Base-by-base conservation (phyloP, 2,888 invertebrate genomes). In the Aphidoletes aphidimyza region DNA sequence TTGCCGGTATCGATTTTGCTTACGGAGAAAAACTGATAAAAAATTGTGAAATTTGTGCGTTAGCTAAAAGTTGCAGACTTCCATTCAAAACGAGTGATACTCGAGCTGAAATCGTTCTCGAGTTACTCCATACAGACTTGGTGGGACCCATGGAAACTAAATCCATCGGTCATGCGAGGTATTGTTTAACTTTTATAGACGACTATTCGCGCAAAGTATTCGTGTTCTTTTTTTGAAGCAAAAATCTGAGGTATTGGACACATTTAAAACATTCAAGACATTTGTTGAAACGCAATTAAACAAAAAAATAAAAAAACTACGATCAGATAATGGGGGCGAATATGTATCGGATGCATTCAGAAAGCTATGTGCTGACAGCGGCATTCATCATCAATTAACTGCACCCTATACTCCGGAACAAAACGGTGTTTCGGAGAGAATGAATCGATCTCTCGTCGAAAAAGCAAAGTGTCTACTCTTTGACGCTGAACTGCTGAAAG, bases 131-230 rank as follows among this genome's bases (percentile, higher is more conserved):
- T 85, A 85, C 88, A 5, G 89, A 89, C 85, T 83, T 89, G 8
- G 88, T 89, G 86, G 89, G 89, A 59, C 88, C 88, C 26, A 88
- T 89, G 88, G 87, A 88, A 85, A 86, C 85, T 1, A 22, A 83
- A 19, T 89, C 89, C 0, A 84, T 87, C 9, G 88, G 88, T 8
- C 88, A 88, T 19, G 86, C 87, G 1, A 88, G 86, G 84, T 89
- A 89, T 86, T 88, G 89, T 85, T 84, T 89, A 17, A 88, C 88
- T 0, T 88, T 89, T 54, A 87, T 88, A 78, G 90, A 90, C 87
- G 88, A 89, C 85, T 86, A 83, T 19, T 85, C 85, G 22, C 42
- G 85, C 1, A 85, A 85, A 47, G 47, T 85, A 0, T 86, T 86
- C n/a, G n/a, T 86, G 87, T 88, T 45, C 89, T 88, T 86, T 88